Evolutionary conservation across 2,888 invertebrate genomes (phyloP).

Genomic region (Chrysomela aeneicollis): DNA sequence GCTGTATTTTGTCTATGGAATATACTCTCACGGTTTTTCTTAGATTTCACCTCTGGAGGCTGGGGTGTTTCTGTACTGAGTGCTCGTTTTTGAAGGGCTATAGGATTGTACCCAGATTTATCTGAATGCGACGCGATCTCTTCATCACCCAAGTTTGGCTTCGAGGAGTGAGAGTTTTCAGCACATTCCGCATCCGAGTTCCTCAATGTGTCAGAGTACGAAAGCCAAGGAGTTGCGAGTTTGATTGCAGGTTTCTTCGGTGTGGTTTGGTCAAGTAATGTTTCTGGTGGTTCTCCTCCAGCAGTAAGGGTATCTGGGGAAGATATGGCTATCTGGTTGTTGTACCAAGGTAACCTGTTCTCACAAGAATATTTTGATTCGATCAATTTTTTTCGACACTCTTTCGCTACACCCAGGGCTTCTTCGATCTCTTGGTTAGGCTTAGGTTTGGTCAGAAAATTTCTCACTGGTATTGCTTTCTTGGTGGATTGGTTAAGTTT

Average conservation of each 20-base stretch:
- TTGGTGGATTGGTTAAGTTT: neutral
- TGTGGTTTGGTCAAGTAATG: neutral
- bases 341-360: neutral
- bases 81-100: neutral
- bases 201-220: constrained; percentile 9
- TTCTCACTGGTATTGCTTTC: neutral
- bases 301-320: neutral
- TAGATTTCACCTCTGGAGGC: neutral
- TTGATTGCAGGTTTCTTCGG: neutral
- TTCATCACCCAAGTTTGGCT: neutral
- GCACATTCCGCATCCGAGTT: neutral
- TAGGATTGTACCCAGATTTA: neutral
- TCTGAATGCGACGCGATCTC: neutral
- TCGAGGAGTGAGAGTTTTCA: neutral
- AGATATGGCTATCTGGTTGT: neutral
- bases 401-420: neutral
- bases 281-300: neutral
- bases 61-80: constrained; percentile 5
- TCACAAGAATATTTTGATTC: neutral
- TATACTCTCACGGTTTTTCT: neutral
- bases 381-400: neutral
- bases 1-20: neutral
- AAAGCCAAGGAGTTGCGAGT: constrained; percentile 14
- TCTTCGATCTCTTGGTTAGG: neutral
- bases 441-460: neutral